These are phyloP conservation scores for Drosophila sp. DNA, from an alignment of 1,140 invertebrate species.

Conservation along the genomic window DNA sequence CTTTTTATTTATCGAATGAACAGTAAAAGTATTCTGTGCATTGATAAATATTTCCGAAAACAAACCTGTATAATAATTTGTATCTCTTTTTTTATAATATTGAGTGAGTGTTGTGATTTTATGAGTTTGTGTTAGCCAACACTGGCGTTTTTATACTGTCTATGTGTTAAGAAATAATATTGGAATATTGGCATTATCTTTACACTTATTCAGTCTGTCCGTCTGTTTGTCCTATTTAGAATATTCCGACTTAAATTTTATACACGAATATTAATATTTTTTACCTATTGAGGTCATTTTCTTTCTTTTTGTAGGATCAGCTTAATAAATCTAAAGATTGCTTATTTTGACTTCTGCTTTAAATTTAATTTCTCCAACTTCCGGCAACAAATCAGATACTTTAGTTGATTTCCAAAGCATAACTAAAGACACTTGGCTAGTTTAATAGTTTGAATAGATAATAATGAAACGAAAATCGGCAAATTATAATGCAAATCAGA, in stretches of 20 bases:
- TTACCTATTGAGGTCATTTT: too few species aligned
- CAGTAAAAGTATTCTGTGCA: not conserved
- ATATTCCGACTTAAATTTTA: not conserved
- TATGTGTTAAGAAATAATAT: not conserved
- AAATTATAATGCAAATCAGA: slow-evolving; percentile 36
- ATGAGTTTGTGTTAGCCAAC: not conserved
- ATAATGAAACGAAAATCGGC: slow-evolving; percentile 21
- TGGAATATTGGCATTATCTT: not conserved
- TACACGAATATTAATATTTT: not conserved
- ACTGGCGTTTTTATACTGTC: not conserved
- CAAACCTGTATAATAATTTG: too few species aligned
- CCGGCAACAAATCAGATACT: not conserved
- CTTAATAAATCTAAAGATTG: not conserved
- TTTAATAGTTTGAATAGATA: slow-evolving; percentile 36
- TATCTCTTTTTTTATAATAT: not conserved
- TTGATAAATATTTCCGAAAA: not conserved
- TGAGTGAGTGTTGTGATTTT: not conserved
- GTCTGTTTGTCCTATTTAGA: not conserved
- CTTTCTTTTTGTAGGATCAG: not conserved
- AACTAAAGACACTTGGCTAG: slow-evolving; percentile 35
- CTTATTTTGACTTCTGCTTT: not conserved
- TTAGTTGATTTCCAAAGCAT: not conserved
- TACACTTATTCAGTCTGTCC: not conserved
- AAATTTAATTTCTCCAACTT: not conserved
- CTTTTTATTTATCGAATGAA: not conserved